Percentiles rank a stretch among this genome's conserved stretches.
Evolutionary conservation across 2,797 vertebrate species (phyloP).

Genomic region (Chromobotia macracanthus): DNA sequence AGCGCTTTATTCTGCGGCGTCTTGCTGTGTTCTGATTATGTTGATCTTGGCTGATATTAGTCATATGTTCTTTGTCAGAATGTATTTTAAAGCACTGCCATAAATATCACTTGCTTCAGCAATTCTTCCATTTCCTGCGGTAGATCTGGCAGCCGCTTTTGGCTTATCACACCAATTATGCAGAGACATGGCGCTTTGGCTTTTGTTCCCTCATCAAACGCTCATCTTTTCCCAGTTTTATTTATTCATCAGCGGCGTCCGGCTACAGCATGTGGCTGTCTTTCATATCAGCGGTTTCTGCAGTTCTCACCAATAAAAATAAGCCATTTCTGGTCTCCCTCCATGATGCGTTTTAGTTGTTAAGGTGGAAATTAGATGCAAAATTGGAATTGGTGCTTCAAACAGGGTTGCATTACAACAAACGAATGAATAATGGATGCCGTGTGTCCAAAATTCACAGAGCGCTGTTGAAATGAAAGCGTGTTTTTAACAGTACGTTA

Average conservation of each 20-base stretch:
- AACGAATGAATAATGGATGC: conserved; percentile 42
- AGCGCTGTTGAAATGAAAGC: conserved; percentile 33
- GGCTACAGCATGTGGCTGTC: conserved; percentile 14
- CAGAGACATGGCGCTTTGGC: conserved; percentile 34
- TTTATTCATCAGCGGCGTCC: conserved; percentile 18
- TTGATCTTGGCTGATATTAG: conserved; percentile 7
- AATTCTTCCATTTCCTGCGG: conserved; percentile 30
- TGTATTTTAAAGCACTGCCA: conserved; percentile 29
- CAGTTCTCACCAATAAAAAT: not conserved
- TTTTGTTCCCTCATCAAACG: conserved; percentile 4
- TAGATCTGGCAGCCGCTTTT: conserved; percentile 26
- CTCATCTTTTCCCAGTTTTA: not conserved
- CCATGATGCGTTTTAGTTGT: not conserved
- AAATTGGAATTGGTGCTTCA: conserved; percentile 12
- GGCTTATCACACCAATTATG: conserved; percentile 42
- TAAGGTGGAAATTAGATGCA: conserved; percentile 34
- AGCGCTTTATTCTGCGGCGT: not conserved
- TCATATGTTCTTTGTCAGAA: conserved; percentile 31
- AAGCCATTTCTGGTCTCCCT: conserved; percentile 2
- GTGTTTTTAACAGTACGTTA: conserved; percentile 26
- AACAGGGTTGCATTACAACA: conserved; percentile 42
- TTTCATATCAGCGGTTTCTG: conserved; percentile 16
- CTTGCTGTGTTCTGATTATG: conserved; percentile 3
- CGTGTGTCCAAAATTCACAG: conserved; percentile 15
- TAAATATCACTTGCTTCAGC: conserved; percentile 11